Evolutionary conservation across 2,113 vertebrate genomes (phyloP), one percentile per base, ranked within the genome.

Genomic region (Oostethus manadensis): DNA sequence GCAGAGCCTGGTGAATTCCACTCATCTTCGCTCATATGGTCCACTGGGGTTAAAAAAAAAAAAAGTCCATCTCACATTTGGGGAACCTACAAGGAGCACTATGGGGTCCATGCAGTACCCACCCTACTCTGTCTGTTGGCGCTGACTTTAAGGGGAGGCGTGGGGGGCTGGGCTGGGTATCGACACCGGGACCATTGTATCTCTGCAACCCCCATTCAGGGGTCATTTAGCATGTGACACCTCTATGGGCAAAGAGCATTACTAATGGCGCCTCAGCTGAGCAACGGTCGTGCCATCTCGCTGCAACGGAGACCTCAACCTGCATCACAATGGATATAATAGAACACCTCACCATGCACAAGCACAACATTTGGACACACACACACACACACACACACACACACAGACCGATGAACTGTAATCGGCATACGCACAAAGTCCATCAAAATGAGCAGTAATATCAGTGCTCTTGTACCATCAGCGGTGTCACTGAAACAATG

Each of bases 181-280:
- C 69, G 74, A 81, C 84, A 86, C 82, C 87, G 74, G 51, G 66
- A 66, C 77, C 64, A 84, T 89, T 88, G 87, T 89, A 79, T 81
- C 79, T 64, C 42, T 53, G 65, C 64, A 60, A 81, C 80, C 80
- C 76, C 79, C 78, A 81, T 86, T 88, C 84, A 80, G 86, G n/a
- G 86, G 84, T 88, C 79, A 85, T 85, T 88, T 87, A 85, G 75
- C 86, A 87, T 86, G 80, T 73, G 83, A 89, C 84, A 86, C 84
- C 80, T 85, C 79, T 56, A 58, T 78, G 81, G 83, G 84, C 82
- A 85, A 71, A 58, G 76, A 57, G 69, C 60, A 79, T 76, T 71
- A 38, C 74, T 80, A 85, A 89, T 73, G 79, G 81, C 73, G 82
- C 64, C 68, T 61, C 80, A 51, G 38, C 38, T 13, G 59, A 71